phyloP scores from a whole-genome alignment of 92 coral and sea anemone species.

The Muricea muricata region DNA sequence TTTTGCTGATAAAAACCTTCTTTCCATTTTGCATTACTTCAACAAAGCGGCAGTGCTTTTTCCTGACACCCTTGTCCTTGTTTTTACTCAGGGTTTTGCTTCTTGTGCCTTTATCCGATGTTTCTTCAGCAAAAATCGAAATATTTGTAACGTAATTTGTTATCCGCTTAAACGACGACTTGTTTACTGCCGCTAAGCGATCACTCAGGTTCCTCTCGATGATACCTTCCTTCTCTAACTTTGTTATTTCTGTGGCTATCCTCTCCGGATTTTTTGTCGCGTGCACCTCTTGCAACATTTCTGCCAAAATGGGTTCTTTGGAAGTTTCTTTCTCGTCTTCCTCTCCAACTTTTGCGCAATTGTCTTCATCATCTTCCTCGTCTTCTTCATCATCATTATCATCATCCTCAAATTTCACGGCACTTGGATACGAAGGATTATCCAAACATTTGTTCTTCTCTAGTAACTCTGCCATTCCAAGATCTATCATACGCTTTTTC shows the following conservation, averaged over 20 bases:
- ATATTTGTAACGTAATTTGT: background rate
- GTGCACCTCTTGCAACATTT: conserved; percentile 11
- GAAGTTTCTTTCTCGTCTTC: background rate
- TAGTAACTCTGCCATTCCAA: conserved; percentile 2
- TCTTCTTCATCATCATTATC: too few relatives aligned
- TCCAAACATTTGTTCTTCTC: background rate
- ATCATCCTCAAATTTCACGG: background rate
- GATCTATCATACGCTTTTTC: background rate
- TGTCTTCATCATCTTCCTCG: too few relatives aligned
- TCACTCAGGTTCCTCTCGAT: background rate
- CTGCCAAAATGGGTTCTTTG: background rate
- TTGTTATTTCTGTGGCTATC: background rate
- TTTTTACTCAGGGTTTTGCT: too few relatives aligned
- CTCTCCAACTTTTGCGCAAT: too few relatives aligned
- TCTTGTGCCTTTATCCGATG: too few relatives aligned
- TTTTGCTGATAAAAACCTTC: too few relatives aligned
- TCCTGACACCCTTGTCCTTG: too few relatives aligned
- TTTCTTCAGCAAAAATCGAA: background rate
- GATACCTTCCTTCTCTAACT: background rate
- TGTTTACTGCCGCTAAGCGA: background rate
- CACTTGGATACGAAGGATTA: background rate
- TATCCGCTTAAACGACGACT: background rate
- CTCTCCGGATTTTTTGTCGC: background rate
- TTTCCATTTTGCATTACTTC: too few relatives aligned
- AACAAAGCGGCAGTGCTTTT: too few relatives aligned